These are phyloP conservation scores for Bombus polaris DNA, from an alignment of 1,140 invertebrate genomes.

Conservation along the genomic window DNA sequence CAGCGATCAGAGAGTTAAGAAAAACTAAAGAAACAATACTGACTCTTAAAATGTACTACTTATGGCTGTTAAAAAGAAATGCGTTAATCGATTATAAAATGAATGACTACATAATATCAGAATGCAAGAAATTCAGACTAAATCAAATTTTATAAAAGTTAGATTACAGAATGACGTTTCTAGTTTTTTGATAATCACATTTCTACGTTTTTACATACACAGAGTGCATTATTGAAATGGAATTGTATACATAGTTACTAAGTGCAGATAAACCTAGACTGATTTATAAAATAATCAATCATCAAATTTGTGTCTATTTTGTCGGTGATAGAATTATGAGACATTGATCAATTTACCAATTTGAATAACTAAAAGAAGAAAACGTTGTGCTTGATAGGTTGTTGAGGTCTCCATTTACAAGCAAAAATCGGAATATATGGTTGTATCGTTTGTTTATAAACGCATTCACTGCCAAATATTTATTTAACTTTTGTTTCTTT, in stretches of 20 bases:
- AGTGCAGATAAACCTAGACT: conserved; percentile 17
- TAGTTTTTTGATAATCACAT: not conserved
- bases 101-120: not conserved
- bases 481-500: not conserved
- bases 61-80: not conserved
- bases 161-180: not conserved
- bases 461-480: conserved; percentile 37
- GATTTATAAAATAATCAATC: not conserved
- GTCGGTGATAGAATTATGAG: not conserved
- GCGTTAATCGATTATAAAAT: not conserved
- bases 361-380: not conserved
- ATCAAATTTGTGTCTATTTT: not conserved
- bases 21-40: not conserved
- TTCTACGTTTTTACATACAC: not conserved
- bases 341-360: not conserved
- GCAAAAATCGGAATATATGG: not conserved
- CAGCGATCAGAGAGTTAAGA: not conserved
- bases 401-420: not conserved
- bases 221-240: conserved; percentile 19
- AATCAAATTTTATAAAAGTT: not conserved
- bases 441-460: conserved; percentile 18
- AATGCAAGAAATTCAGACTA: not conserved
- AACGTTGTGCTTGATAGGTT: conserved; percentile 18
- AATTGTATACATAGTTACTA: conserved; percentile 29
- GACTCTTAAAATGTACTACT: not conserved